These are phyloP conservation scores for Nyctereutes procyonoides DNA, from an alignment of 2,113 vertebrate genomes.

Conservation along the genomic window DNA sequence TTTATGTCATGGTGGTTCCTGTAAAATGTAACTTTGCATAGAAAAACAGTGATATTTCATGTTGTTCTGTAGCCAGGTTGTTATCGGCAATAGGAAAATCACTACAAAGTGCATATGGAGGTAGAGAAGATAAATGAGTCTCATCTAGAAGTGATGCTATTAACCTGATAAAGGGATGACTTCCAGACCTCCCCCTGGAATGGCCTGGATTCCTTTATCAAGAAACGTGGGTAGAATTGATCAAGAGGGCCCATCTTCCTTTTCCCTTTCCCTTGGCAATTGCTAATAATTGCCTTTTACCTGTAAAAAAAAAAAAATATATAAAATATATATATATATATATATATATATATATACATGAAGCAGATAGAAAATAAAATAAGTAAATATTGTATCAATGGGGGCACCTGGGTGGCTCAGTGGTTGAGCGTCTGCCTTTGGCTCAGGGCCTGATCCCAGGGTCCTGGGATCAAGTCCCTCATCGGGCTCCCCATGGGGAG, in stretches of 20 bases:
- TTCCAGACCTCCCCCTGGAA: neutral
- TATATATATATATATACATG: no score
- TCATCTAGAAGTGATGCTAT: neutral
- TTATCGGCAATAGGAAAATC: neutral
- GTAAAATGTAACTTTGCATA: neutral
- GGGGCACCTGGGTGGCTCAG: no score
- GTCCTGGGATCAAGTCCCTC: no score
- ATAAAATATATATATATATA: no score
- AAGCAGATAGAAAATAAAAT: neutral
- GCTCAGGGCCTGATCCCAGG: no score
- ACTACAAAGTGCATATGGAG: neutral
- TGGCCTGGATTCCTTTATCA: neutral
- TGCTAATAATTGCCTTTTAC: neutral
- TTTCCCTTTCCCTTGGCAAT: neutral
- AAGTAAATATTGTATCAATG: neutral
- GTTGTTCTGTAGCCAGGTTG: neutral
- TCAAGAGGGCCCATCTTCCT: neutral
- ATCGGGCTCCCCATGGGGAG: no score
- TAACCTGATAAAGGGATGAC: neutral
- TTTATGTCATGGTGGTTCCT: neutral
- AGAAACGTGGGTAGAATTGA: neutral
- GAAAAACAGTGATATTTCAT: neutral
- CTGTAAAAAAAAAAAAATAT: no score
- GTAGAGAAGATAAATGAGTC: neutral
- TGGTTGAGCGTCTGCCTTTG: no score